Evolutionary conservation across 2,113 vertebrate species (phyloP), one percentile per base, ranked within the genome.

Genomic region (Oryzias javanicus): DNA sequence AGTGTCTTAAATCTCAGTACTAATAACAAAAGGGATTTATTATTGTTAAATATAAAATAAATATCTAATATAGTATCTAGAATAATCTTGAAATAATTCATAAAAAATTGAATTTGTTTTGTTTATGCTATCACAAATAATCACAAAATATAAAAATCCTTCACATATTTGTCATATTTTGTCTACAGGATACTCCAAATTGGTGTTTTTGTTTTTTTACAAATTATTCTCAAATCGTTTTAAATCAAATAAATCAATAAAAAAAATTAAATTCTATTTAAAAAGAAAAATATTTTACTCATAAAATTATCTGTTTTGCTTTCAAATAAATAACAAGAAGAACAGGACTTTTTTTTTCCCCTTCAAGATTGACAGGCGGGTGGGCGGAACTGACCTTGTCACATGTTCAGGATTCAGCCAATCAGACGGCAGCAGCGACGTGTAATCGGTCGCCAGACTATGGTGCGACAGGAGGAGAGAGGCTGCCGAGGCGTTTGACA

Each of bases 381-480:
- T 52, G 4, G 27, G 69, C 1, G 67, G 60, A 0, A 6, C 48
- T 59, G 54, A 15, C 52, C 4, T 46, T 5, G 44, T 5, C 85
- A 79, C 54, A 68, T 87, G 85, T 64, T 35, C 8, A 0, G 0
- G 0, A 40, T 12, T n/a, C 0, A 66, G 15, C 89, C 87, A 87
- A 89, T 88, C 60, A 67, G 65, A 16, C 1, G 17, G 12, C 2
- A 0, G 8, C 6, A 53, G 2, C 20, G 50, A 67, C 55, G 76
- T 55, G 81, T 60, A 78, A 83, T 69, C 70, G 63, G 58, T 87
- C 68, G 71, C 5, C 80, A 86, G 87, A 88, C 87, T 77, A 72
- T 90, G 83, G 87, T 81, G 57, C 64, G 88, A 89, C 74, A 13
- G 66, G 59, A 78, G 24, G 60, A 72, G 71, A 64, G 76, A 82